Evolutionary conservation across 1,140 invertebrate genomes (phyloP).

Genomic region (Lepidostoma basale): DNA sequence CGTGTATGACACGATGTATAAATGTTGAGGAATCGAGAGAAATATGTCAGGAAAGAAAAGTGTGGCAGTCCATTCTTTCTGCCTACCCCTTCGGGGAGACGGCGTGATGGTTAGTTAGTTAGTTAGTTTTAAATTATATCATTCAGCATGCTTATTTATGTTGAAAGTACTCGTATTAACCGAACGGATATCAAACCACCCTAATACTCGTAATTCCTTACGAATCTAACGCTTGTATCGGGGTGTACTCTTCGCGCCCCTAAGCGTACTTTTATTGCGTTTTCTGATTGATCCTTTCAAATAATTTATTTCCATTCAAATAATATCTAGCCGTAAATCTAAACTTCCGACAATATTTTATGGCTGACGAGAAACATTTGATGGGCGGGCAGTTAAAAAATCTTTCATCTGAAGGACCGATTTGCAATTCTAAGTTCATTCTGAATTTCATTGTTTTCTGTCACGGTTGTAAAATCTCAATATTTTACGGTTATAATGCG

Average conservation of each 20-base stretch:
- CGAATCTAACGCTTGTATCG: too few species aligned
- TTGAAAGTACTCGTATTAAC: too few species aligned
- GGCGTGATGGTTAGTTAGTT: too few species aligned
- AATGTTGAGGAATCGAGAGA: too few species aligned
- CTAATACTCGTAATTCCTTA: too few species aligned
- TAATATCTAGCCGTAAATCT: slow-evolving; percentile 22
- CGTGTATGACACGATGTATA: too few species aligned
- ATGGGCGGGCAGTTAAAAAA: slow-evolving; percentile 24
- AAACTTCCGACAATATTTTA: slow-evolving; percentile 25
- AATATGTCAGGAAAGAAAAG: too few species aligned
- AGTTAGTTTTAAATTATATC: too few species aligned
- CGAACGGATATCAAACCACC: too few species aligned
- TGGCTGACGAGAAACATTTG: slow-evolving; percentile 13
- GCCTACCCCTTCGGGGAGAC: too few species aligned
- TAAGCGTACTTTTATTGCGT: background rate
- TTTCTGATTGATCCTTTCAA: slow-evolving; percentile 15
- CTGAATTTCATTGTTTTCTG: slow-evolving; percentile 19
- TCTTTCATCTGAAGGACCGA: slow-evolving; percentile 13
- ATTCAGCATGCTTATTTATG: too few species aligned
- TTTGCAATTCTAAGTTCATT: slow-evolving; percentile 31
- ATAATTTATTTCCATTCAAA: slow-evolving; percentile 25
- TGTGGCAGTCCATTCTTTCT: too few species aligned
- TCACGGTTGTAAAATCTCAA: slow-evolving; percentile 15
- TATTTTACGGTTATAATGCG: slow-evolving; percentile 36
- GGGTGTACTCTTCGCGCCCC: background rate